Conservation (phyloP, 2,113 vertebrate species). For the Chionis minor region DNA sequence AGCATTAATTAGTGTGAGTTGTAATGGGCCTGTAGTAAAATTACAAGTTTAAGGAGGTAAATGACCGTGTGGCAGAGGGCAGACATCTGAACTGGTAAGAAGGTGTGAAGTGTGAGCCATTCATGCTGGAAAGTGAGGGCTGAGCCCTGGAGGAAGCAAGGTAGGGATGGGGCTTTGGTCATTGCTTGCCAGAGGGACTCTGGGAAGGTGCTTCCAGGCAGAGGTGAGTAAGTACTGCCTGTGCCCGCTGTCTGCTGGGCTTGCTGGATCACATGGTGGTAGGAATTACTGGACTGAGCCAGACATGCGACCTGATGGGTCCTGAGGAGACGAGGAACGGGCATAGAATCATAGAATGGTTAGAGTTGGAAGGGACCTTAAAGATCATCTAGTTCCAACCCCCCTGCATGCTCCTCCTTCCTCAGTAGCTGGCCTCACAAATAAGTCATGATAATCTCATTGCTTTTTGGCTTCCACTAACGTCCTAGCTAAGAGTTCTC, state of each 20-base stretch:
- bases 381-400: background rate
- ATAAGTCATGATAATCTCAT: background rate
- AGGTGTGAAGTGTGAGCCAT: background rate
- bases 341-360: background rate
- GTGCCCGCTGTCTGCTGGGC: background rate
- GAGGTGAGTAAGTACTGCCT: accelerated
- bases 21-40: background rate
- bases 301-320: accelerated
- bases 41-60: background rate
- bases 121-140: background rate
- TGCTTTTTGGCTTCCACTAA: background rate
- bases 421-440: background rate
- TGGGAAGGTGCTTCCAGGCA: background rate
- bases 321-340: background rate
- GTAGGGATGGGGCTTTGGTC: background rate
- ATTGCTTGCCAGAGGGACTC: background rate
- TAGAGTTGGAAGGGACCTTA: background rate
- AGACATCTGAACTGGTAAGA: background rate
- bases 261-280: accelerated
- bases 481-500: background rate
- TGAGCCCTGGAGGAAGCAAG: background rate
- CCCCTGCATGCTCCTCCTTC: background rate
- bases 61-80: background rate
- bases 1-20: background rate
- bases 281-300: background rate